phyloP scores from a whole-genome alignment of 2,797 vertebrate species.

The Pachyuromys duprasi region DNA sequence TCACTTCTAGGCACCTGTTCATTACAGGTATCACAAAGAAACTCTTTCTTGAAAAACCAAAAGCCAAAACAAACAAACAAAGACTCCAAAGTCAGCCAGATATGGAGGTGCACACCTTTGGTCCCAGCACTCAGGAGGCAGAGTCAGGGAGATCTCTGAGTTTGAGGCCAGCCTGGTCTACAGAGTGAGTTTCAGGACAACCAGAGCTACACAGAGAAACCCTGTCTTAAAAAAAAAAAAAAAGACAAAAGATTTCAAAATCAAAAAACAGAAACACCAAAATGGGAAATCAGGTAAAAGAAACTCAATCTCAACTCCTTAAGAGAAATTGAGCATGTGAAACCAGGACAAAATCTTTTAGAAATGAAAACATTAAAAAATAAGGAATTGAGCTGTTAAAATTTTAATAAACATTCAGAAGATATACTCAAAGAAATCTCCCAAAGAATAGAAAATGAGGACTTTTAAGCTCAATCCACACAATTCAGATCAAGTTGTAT shows the following conservation, averaged over 20 bases:
- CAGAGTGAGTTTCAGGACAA: too few species aligned
- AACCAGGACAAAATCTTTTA: constrained; percentile 33
- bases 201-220: too few species aligned
- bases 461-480: background rate
- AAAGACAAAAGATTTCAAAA: background rate
- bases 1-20: too few species aligned
- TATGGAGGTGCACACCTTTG: too few species aligned
- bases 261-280: background rate
- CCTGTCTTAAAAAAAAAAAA: too few species aligned
- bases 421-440: background rate
- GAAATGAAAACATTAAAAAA: constrained; percentile 40
- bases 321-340: background rate
- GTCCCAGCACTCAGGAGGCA: too few species aligned
- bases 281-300: background rate
- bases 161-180: too few species aligned
- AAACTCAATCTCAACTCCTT: background rate
- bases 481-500: background rate
- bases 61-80: too few species aligned
- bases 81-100: background rate
- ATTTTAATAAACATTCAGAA: constrained; percentile 18
- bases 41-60: too few species aligned
- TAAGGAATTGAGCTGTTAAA: background rate
- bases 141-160: too few species aligned
- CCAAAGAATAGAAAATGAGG: background rate
- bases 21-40: too few species aligned